phyloP scores from a whole-genome alignment of 2,888 invertebrate species.

The Itoplectis maculator region DNA sequence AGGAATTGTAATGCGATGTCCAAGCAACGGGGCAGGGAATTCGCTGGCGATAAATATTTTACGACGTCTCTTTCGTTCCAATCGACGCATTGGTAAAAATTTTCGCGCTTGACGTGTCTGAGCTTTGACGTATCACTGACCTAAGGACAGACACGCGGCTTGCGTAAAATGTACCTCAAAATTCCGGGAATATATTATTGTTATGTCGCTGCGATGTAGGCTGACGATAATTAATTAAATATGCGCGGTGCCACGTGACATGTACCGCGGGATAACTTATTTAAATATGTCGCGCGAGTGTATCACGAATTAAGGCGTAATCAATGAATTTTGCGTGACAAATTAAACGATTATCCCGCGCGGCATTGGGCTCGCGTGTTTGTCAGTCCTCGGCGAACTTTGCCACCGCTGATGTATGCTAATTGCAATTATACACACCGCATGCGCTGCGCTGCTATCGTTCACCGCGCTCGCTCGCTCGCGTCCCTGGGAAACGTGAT shows the following conservation, averaged over 20 bases:
- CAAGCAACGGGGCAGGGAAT: background rate
- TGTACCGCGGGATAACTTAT: background rate
- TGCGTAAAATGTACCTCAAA: constrained; percentile 19
- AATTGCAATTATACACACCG: constrained; percentile 82
- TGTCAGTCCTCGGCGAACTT: constrained; percentile 60
- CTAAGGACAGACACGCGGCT: background rate
- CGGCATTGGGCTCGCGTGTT: constrained; percentile 78
- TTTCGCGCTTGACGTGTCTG: too few species aligned
- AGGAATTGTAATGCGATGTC: background rate
- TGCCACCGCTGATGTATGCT: constrained; percentile 80
- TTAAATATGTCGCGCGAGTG: background rate
- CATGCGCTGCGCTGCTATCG: constrained; percentile 74
- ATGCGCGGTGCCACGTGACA: constrained; percentile 17
- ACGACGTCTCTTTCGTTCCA: too few species aligned
- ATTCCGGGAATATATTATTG: constrained; percentile 66
- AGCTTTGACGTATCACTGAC: background rate
- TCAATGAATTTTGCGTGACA: constrained; percentile 21
- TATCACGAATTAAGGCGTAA: constrained; percentile 28
- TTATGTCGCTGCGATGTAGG: constrained; percentile 34
- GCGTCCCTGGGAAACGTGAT: background rate
- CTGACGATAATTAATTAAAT: constrained; percentile 58
- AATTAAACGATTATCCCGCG: constrained; percentile 51
- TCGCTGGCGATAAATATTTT: constrained; percentile 1
- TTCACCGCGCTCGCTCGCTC: constrained; percentile 24
- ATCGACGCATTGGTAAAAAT: too few species aligned